Evolutionary conservation across 2,797 vertebrate species (phyloP), one percentile per base, ranked within the genome.

Genomic region (Halcyon leucocephala): DNA sequence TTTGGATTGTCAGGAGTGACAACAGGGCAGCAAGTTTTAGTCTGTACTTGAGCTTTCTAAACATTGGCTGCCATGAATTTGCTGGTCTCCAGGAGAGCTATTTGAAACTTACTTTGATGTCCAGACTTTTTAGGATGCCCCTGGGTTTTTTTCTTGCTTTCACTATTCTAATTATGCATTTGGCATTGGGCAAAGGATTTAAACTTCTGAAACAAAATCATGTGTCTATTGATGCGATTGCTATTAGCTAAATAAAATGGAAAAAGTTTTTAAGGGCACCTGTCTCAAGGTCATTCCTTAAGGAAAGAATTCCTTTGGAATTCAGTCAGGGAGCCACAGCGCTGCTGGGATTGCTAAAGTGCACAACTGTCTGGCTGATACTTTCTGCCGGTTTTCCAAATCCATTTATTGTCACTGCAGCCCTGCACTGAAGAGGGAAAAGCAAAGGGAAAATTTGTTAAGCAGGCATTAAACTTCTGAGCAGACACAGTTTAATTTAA

Each of bases 281-380:
- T 79, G 7, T 49, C 41, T 90, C 82, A 95, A 95, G 92, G 95
- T 93, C 88, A 16, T 57, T 92, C 29, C 58, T 76, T 41, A 29
- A 79, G 69, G 90, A 62, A 76, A 20, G 70, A 83, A 51, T 76
- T 82, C 46, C 73, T 79, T 69, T 91, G 86, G 83, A 92, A 86
- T 79, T 74, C 44, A 9, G 14, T 52, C 31, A 24, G 6, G 62
- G 77, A 89, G 31, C 12, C 0, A 0, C n/a, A 25, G 24, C 0
- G 0, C 51, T 94, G 37, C 14, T 76, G 70, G 18, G 25, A 11
- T 52, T 93, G 37, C 66, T 85, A 2, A 19, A 70, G 64, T 42
- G 46, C 46, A n/a, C 12, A 20, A 3, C 78, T 86, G 37, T 29
- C 29, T 58, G 77, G 29, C 31, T 12, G 9, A 35, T 76, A 14